phyloP scores from a whole-genome alignment of 2,113 vertebrate genomes.

The Pomatorhinus ruficollis region DNA sequence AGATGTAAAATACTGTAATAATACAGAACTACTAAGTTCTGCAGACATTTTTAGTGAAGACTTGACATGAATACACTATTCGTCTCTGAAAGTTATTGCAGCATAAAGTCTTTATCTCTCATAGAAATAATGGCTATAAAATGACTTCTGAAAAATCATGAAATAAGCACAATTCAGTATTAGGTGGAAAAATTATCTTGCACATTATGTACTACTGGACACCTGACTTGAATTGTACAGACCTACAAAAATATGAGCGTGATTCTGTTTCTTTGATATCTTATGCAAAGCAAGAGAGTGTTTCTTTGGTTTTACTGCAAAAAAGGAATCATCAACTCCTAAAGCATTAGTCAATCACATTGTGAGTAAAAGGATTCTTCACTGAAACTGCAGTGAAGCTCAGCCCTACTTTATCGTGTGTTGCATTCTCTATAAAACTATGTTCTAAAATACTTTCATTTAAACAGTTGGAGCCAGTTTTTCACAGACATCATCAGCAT shows the following conservation, averaged over 20 bases:
- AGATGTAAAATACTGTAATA: background rate
- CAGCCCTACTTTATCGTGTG: background rate
- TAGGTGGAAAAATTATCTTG: background rate
- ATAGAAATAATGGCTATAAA: background rate
- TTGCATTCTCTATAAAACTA: background rate
- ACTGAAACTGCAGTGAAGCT: background rate
- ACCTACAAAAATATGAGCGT: background rate
- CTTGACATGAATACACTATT: background rate
- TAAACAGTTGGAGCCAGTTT: background rate
- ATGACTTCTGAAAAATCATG: background rate
- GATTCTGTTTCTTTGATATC: background rate
- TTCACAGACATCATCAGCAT: background rate
- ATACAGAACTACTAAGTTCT: background rate
- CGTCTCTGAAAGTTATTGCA: slow-evolving; percentile 2
- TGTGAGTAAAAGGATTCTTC: background rate
- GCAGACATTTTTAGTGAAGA: background rate
- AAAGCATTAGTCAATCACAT: background rate
- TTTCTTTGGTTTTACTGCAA: background rate
- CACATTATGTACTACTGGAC: background rate
- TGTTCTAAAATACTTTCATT: background rate
- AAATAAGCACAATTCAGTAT: background rate
- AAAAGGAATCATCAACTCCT: background rate
- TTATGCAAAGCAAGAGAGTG: background rate
- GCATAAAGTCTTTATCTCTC: slow-evolving; percentile 6
- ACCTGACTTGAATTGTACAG: background rate